phyloP scores from a whole-genome alignment of 23 tunicate species.

The Ciona savignyi region DNA sequence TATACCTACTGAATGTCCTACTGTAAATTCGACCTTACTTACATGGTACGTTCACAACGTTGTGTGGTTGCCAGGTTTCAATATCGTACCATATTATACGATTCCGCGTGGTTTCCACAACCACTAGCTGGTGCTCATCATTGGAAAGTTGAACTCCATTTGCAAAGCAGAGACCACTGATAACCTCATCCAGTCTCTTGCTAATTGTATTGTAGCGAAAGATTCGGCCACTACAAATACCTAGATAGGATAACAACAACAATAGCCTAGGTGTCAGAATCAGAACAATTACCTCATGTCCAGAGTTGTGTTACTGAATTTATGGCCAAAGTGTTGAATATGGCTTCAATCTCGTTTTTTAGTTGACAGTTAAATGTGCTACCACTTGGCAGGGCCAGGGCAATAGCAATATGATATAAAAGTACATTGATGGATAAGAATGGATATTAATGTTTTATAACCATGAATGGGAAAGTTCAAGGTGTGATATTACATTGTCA shows the following conservation, averaged over 20 bases:
- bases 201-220: constrained; percentile 15
- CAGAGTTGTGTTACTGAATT: constrained; percentile 4
- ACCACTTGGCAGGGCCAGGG: too few relatives aligned
- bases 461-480: too few relatives aligned
- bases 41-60: constrained; percentile 24
- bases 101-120: constrained; percentile 35
- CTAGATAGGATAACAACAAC: too few relatives aligned
- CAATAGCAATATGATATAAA: too few relatives aligned
- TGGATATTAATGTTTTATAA: too few relatives aligned
- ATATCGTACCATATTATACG: constrained; percentile 42
- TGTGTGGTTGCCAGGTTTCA: constrained; percentile 18
- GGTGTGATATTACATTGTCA: too few relatives aligned
- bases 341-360: too few relatives aligned
- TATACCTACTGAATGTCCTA: too few relatives aligned
- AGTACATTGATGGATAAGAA: too few relatives aligned
- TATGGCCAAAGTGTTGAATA: not conserved
- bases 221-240: constrained; percentile 37
- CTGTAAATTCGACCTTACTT: too few relatives aligned
- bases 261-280: too few relatives aligned
- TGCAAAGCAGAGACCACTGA: constrained; percentile 34
- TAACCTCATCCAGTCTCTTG: constrained; percentile 7
- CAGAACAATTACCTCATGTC: constrained; percentile 10
- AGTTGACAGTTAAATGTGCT: too few relatives aligned
- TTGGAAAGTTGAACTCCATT: constrained; percentile 50
- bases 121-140: constrained; percentile 32